phyloP scores from a whole-genome alignment of 2,888 invertebrate species.

The Lumbricus terrestris region DNA sequence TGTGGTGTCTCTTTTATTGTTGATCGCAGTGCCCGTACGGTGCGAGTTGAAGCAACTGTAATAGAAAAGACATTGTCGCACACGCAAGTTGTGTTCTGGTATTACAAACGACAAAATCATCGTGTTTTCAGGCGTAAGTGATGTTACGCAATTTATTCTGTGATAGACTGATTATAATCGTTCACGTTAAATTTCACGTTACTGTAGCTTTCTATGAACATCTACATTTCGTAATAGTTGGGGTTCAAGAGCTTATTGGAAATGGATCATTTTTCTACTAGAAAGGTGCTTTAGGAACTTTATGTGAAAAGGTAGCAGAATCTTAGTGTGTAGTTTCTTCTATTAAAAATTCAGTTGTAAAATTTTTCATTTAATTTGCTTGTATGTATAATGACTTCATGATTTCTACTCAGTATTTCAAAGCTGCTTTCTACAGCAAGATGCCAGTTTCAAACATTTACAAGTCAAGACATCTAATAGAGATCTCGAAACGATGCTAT shows the following conservation, averaged over 20 bases:
- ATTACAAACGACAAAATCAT: constrained; percentile 20
- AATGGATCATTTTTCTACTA: not conserved
- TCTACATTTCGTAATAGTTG: not conserved
- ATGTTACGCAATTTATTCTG: not conserved
- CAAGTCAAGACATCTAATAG: too few relatives aligned
- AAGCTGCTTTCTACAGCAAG: too few relatives aligned
- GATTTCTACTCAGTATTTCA: too few relatives aligned
- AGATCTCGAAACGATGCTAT: too few relatives aligned
- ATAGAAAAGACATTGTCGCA: constrained; percentile 60
- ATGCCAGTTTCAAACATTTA: too few relatives aligned
- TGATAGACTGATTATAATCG: not conserved
- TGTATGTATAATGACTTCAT: too few relatives aligned
- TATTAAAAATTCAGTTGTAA: too few relatives aligned
- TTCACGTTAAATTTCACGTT: not conserved
- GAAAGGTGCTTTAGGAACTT: not conserved
- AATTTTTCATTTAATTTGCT: too few relatives aligned
- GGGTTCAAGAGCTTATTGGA: not conserved
- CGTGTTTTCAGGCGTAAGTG: constrained; percentile 29
- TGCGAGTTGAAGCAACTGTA: constrained; percentile 60
- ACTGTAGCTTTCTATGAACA: not conserved
- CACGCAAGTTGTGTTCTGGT: constrained; percentile 41
- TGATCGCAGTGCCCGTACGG: constrained; percentile 47
- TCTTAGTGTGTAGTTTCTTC: not conserved
- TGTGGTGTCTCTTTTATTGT: not conserved
- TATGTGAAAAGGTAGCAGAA: not conserved